Evolutionary conservation across 2,113 vertebrate genomes (phyloP).

Genomic region (Sardina pilchardus): DNA sequence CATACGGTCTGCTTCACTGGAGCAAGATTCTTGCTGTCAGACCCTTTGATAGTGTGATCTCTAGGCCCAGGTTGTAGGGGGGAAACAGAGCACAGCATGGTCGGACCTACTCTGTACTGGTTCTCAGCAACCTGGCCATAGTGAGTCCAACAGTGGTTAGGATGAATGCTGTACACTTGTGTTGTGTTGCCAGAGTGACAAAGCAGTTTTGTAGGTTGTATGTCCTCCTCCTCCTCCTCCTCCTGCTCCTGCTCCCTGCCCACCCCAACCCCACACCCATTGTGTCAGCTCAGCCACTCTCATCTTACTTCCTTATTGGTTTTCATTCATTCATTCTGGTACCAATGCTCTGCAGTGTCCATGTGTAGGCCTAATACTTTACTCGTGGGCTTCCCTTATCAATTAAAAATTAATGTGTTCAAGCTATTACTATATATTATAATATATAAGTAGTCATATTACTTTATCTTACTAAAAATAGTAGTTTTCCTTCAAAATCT

Average conservation of each 20-base stretch:
- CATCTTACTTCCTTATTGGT: constrained; percentile 55
- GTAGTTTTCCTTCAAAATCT: no score
- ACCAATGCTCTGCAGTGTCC: constrained; percentile 35
- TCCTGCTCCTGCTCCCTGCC: constrained; percentile 31
- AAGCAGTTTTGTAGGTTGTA: constrained; percentile 70
- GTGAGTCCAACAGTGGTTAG: background rate
- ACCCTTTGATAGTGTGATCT: background rate
- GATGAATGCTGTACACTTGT: background rate
- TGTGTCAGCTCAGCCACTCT: background rate
- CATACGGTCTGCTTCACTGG: no score
- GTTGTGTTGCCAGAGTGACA: constrained; percentile 66
- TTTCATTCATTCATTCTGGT: constrained; percentile 60
- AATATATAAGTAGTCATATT: no score
- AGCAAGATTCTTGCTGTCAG: no score
- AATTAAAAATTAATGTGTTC: background rate
- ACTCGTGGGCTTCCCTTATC: background rate
- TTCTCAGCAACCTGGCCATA: background rate
- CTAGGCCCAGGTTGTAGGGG: background rate
- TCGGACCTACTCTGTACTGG: background rate
- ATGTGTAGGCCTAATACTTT: background rate
- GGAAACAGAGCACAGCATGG: background rate
- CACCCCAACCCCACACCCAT: constrained; percentile 10
- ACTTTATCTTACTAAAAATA: no score
- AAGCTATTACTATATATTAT: no score
- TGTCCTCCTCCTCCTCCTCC: constrained; percentile 43